Conservation (phyloP, 64 coral and sea anemone species). For the Porites lutea region DNA sequence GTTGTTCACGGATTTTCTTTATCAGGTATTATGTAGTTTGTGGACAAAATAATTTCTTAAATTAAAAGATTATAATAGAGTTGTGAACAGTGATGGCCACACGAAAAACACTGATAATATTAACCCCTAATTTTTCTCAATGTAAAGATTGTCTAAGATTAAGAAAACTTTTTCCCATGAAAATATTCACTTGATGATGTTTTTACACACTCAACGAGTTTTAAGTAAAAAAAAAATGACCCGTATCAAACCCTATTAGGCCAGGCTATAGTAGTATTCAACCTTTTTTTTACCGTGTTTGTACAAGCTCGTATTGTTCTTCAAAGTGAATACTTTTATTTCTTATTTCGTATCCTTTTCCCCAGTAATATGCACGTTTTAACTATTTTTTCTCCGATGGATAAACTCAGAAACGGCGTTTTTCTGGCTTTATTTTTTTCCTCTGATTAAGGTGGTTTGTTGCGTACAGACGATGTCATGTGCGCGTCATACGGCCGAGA, state of each 20-base stretch:
- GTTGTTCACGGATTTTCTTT: background rate
- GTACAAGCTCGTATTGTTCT: too few relatives aligned
- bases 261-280: too few relatives aligned
- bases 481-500: background rate
- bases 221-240: too few relatives aligned
- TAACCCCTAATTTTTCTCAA: background rate
- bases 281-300: too few relatives aligned
- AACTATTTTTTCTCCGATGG: too few relatives aligned
- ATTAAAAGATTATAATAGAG: background rate
- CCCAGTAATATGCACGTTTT: too few relatives aligned
- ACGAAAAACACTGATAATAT: background rate
- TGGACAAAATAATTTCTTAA: background rate
- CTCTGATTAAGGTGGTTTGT: background rate
- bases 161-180: background rate
- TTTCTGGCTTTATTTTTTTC: background rate
- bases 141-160: background rate
- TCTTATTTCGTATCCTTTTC: too few relatives aligned
- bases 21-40: conserved; percentile 1
- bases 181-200: background rate
- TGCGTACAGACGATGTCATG: background rate
- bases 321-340: too few relatives aligned
- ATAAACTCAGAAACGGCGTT: background rate
- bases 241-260: too few relatives aligned
- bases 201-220: too few relatives aligned
- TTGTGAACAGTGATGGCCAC: background rate